Evolutionary conservation across 2,797 vertebrate genomes (phyloP).

Genomic region (Ambastaia sidthimunki): DNA sequence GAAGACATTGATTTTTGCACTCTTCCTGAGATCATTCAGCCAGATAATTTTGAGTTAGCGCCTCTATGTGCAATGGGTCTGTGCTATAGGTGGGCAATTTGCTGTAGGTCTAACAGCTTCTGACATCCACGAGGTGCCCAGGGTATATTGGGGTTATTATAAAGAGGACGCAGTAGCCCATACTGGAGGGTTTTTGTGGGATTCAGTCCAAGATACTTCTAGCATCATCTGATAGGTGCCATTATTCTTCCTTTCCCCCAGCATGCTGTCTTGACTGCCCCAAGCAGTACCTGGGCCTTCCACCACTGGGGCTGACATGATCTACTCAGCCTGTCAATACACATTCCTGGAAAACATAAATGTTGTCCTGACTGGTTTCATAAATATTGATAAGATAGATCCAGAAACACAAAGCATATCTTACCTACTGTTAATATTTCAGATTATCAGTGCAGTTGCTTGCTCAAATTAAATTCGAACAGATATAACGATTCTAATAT

Average conservation of each 20-base stretch:
- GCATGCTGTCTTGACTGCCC: conserved; percentile 38
- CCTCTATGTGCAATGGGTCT: no score
- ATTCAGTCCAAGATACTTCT: conserved; percentile 29
- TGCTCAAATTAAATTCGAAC: conserved; percentile 2
- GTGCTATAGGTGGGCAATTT: no score
- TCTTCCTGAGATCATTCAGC: no score
- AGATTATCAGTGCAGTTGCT: neutral
- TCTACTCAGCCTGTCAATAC: conserved; percentile 40
- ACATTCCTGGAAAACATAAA: conserved; percentile 44
- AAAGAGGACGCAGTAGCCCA: conserved; percentile 7
- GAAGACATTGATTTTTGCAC: no score
- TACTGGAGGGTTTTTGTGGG: conserved; percentile 34
- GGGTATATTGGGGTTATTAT: conserved; percentile 30
- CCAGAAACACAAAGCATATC: conserved; percentile 12
- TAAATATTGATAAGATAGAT: conserved; percentile 49
- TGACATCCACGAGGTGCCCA: conserved; percentile 25
- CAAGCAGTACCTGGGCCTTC: conserved; percentile 31
- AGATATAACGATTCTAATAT: neutral
- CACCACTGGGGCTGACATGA: conserved; percentile 21
- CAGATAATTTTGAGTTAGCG: neutral
- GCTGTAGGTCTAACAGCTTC: conserved; percentile 24
- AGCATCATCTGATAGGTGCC: conserved; percentile 46
- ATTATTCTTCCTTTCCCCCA: conserved; percentile 47
- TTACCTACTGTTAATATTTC: neutral
- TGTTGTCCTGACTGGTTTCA: conserved; percentile 25